A percentile compares a stretch with the other conserved stretches of the same genome.
These are phyloP conservation scores for Coptodon bakossiorum DNA, from an alignment of 2,113 vertebrate genomes.

Conservation along the genomic window DNA sequence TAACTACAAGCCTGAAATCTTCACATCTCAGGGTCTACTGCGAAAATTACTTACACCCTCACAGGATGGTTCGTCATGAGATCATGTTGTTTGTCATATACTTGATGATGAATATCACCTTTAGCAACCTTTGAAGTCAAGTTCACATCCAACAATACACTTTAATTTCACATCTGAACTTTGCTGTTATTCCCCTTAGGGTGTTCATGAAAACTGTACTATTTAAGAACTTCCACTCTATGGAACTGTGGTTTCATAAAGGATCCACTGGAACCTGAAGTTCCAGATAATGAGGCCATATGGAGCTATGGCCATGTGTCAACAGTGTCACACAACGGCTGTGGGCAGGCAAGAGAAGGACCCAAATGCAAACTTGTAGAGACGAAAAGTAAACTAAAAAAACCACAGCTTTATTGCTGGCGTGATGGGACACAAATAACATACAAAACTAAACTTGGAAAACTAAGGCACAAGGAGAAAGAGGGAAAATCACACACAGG, in stretches of 20 bases:
- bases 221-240: not conserved
- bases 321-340: not conserved
- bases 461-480: not conserved
- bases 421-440: accelerated
- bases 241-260: not conserved
- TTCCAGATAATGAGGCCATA: not conserved
- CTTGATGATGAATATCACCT: no score
- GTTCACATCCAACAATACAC: no score
- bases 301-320: not conserved
- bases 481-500: accelerated
- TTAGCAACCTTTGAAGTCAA: no score
- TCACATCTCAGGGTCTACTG: no score
- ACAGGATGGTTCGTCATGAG: no score
- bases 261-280: not conserved
- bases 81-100: no score
- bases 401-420: not conserved
- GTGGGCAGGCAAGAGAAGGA: not conserved
- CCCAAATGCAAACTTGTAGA: not conserved
- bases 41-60: no score
- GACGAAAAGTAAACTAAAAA: not conserved
- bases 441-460: not conserved
- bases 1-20: no score
- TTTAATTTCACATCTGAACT: no score
- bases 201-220: no score
- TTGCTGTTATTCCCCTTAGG: no score